Evolutionary conservation across 2,888 invertebrate species (phyloP), one percentile per base, ranked within the genome.

Genomic region (Orthosia gracilis): DNA sequence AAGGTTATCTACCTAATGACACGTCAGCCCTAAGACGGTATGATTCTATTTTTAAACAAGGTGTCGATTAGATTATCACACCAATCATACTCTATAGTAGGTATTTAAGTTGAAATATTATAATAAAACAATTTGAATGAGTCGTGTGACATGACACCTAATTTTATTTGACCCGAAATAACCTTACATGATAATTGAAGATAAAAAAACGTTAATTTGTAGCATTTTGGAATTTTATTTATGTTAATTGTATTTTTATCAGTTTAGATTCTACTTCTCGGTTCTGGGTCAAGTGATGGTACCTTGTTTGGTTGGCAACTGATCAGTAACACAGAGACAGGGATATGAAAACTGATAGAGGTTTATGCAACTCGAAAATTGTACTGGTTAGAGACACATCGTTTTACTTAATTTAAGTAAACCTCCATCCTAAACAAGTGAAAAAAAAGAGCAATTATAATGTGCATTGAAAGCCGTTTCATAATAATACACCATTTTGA

Each of bases 201-300:
- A 76, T 80, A 76, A 63, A 76, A 58, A 47, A 40, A 73, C 26
- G 9, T 40, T 73, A 40, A 73, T 57, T 76, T 45, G 50, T 54
- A 52, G 47, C 63, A 49, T 4, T 58, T 58, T 52, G 9, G 58
- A 26, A 63, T n/a, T 49, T 21, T 64, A 18, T 49, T 63, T n/a
- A 1, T n/a, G 64, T 21, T 64, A 64, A 80, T 80, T 59, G 75
- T 80, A 54, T 80, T 63, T 63, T 76, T 64, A 76, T 76, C 75
- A 57, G 40, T 73, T 13, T n/a, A 17, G 11, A 17, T 47, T 40
- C 49, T n/a, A n/a, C 15, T 45, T 45, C 26, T 57, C 45, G 73
- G 73, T 45, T 45, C 26, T 57, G 50, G 73, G 73, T 54, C 52
- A 40, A 54, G 59, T 40, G 62, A 73, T 73, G 9, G 13, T 23